phyloP scores from a whole-genome alignment of 2,888 invertebrate genomes.

The Xanthostigma xanthostigma region DNA sequence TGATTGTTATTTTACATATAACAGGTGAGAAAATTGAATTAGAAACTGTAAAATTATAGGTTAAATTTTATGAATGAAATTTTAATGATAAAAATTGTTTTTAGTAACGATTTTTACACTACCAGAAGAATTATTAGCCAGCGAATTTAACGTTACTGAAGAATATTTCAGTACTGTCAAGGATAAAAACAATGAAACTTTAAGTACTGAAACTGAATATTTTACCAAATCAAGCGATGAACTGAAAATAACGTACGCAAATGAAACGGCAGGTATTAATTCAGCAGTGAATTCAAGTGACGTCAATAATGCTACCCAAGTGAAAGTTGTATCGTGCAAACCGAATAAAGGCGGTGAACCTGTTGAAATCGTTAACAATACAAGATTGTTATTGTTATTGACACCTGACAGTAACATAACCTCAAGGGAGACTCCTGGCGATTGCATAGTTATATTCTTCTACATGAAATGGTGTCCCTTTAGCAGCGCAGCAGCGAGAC shows the following conservation, averaged over 20 bases:
- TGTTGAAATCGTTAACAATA: slow-evolving; percentile 56
- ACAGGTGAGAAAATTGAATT: too few species aligned
- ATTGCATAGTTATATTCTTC: slow-evolving; percentile 71
- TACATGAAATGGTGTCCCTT: slow-evolving; percentile 84
- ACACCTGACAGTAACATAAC: slow-evolving; percentile 48
- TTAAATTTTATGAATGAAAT: too few species aligned
- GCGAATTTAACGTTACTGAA: too few species aligned
- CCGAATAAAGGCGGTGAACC: slow-evolving; percentile 20
- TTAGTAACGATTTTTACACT: too few species aligned
- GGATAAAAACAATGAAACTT: too few species aligned
- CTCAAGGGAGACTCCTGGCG: slow-evolving; percentile 41
- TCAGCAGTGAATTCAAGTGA: slow-evolving; percentile 12
- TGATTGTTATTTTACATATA: too few species aligned
- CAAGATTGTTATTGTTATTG: slow-evolving; percentile 48
- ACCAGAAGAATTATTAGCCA: too few species aligned
- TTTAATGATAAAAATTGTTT: too few species aligned
- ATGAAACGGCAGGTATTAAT: slow-evolving; percentile 6
- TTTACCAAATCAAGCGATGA: too few species aligned
- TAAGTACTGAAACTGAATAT: background rate
- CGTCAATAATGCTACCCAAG: slow-evolving; percentile 14
- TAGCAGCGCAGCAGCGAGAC: slow-evolving; percentile 77
- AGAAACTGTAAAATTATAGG: too few species aligned
- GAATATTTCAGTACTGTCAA: too few species aligned
- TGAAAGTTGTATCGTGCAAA: slow-evolving; percentile 23
- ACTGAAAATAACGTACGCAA: slow-evolving; percentile 3